phyloP scores from a whole-genome alignment of 2,113 vertebrate genomes.

The Chlorodrepanis virens region DNA sequence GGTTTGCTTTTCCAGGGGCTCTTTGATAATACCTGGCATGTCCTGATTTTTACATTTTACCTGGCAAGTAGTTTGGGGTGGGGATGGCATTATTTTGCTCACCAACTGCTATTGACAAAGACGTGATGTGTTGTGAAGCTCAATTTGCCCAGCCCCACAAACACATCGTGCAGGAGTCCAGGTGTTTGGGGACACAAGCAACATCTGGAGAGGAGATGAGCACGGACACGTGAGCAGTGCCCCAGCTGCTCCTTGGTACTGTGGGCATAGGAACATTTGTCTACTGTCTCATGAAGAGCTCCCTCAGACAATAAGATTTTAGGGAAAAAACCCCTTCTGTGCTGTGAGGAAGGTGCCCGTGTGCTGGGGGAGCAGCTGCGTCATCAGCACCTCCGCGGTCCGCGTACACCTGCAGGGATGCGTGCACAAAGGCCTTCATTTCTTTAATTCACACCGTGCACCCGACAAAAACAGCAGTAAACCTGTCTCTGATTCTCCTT shows the following conservation, averaged over 20 bases:
- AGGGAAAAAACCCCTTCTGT: not conserved
- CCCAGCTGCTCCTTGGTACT: not conserved
- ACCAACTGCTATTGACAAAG: not conserved
- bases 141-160: not conserved
- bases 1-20: not conserved
- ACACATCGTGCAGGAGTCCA: not conserved
- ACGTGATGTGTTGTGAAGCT: not conserved
- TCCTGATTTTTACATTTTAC: not conserved
- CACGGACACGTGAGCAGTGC: not conserved
- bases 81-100: not conserved
- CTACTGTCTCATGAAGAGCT: not conserved
- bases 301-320: not conserved
- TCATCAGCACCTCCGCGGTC: not conserved
- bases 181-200: not conserved
- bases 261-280: constrained; percentile 2
- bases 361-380: not conserved
- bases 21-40: not conserved
- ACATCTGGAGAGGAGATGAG: constrained; percentile 20
- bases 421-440: not conserved
- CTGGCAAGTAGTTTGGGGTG: not conserved
- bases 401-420: not conserved
- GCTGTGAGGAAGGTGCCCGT: not conserved
- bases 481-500: not conserved
- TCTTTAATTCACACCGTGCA: not conserved
- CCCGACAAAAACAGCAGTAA: not conserved